Evolutionary conservation across 2,797 vertebrate genomes (phyloP).

Genomic region (Sebastes itinus): DNA sequence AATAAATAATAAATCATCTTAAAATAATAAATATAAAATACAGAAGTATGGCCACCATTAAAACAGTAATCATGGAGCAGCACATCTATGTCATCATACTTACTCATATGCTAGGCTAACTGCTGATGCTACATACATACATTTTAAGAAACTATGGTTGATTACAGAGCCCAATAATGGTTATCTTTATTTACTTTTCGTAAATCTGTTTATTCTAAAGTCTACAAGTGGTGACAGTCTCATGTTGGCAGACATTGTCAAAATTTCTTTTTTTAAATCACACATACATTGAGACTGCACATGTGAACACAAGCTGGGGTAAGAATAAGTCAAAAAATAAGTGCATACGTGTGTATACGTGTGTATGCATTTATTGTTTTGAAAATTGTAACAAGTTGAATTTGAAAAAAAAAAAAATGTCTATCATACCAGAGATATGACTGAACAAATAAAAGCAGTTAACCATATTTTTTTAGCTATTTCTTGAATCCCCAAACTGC

Average conservation of each 20-base stretch:
- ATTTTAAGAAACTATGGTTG: constrained; percentile 14
- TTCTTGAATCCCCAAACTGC: constrained; percentile 28
- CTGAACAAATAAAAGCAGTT: constrained; percentile 13
- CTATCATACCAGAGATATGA: neutral
- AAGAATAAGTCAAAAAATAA: constrained; percentile 8
- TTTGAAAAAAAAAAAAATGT: neutral
- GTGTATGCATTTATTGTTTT: neutral
- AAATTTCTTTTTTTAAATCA: constrained; percentile 5
- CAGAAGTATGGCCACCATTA: constrained; percentile 1
- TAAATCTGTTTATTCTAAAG: neutral
- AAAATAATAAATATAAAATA: constrained; percentile 1
- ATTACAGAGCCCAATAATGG: constrained; percentile 3
- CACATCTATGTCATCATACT: neutral
- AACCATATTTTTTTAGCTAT: neutral
- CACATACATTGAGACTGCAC: constrained; percentile 16
- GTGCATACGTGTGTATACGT: neutral
- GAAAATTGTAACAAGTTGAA: neutral
- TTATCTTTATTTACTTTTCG: neutral
- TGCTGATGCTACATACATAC: constrained; percentile 16
- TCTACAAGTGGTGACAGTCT: neutral
- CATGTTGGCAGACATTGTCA: neutral
- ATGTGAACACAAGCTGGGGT: constrained; percentile 2
- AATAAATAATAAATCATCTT: constrained; percentile 11
- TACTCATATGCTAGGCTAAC: neutral
- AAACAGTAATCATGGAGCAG: constrained; percentile 2